Percentiles rank a stretch among this genome's conserved stretches.
These are phyloP conservation scores for Cyclura pinguis DNA, from an alignment of 2,797 vertebrate species.

Conservation along the genomic window DNA sequence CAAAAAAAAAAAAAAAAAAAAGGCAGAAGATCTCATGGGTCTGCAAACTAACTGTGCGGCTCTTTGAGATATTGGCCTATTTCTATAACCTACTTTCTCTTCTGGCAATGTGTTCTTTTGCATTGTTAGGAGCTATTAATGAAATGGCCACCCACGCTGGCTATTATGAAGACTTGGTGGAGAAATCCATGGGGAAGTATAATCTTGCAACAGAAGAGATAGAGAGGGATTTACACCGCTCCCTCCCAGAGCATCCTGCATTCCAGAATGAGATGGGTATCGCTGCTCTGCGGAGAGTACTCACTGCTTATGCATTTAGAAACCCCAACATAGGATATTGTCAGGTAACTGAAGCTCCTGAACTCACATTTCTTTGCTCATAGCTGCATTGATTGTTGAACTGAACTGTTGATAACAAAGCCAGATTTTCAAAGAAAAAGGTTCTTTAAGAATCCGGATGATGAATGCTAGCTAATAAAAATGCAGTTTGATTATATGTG, in stretches of 20 bases:
- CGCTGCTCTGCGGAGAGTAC: conserved; percentile 93
- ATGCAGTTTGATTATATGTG: not conserved
- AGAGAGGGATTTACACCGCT: conserved; percentile 96
- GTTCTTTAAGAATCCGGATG: not conserved
- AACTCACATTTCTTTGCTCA: conserved; percentile 17
- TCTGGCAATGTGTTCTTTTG: conserved; percentile 11
- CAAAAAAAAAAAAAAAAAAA: too few relatives aligned
- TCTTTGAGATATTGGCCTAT: not conserved
- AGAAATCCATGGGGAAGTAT: conserved; percentile 97
- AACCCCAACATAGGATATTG: conserved; percentile 99
- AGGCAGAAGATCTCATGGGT: too few relatives aligned
- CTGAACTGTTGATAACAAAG: not conserved
- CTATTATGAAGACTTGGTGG: conserved; percentile 97
- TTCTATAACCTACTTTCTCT: not conserved
- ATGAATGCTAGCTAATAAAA: not conserved
- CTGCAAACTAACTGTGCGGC: not conserved
- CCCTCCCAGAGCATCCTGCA: conserved; percentile 96
- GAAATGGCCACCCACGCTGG: conserved; percentile 97
- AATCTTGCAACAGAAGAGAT: conserved; percentile 98
- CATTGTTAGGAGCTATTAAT: conserved; percentile 90
- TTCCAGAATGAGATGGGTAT: conserved; percentile 99
- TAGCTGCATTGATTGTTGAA: conserved; percentile 4
- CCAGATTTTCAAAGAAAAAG: not conserved
- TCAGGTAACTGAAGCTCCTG: conserved; percentile 83
- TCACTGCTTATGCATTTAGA: conserved; percentile 97